phyloP scores from a whole-genome alignment of 2,797 vertebrate genomes.

The Sternarchorhynchus goeldii region DNA sequence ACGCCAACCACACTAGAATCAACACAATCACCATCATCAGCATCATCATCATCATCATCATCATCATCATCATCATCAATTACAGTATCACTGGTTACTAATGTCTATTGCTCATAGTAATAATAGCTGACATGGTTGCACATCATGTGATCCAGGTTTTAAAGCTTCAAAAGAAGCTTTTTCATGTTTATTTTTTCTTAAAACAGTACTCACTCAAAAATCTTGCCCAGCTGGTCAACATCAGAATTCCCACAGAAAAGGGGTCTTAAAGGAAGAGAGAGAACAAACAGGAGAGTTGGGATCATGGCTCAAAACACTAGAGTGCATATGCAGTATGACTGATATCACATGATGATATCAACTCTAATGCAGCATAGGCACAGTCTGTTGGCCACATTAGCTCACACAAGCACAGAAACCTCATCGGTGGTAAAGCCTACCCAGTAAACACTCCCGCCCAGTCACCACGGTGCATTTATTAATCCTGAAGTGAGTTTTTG shows the following conservation, averaged over 20 bases:
- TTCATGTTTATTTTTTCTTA: neutral
- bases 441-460: neutral
- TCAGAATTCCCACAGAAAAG: constrained; percentile 97
- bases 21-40: constrained; percentile 24
- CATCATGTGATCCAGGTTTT: no score
- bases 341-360: neutral
- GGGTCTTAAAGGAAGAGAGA: constrained; percentile 74
- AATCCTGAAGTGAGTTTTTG: neutral
- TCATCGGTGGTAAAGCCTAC: neutral
- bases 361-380: neutral
- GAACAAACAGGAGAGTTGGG: constrained; percentile 39
- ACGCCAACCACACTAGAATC: constrained; percentile 87
- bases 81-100: neutral
- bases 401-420: neutral
- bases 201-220: constrained; percentile 92
- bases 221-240: constrained; percentile 98
- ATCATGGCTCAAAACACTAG: neutral
- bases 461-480: neutral
- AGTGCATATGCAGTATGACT: constrained; percentile 19
- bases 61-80: neutral
- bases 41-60: neutral
- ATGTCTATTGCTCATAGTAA: neutral
- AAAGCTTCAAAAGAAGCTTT: neutral
- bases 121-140: neutral
- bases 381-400: neutral